phyloP scores from a whole-genome alignment of 2,888 invertebrate genomes.

The Dolomedes plantarius region DNA sequence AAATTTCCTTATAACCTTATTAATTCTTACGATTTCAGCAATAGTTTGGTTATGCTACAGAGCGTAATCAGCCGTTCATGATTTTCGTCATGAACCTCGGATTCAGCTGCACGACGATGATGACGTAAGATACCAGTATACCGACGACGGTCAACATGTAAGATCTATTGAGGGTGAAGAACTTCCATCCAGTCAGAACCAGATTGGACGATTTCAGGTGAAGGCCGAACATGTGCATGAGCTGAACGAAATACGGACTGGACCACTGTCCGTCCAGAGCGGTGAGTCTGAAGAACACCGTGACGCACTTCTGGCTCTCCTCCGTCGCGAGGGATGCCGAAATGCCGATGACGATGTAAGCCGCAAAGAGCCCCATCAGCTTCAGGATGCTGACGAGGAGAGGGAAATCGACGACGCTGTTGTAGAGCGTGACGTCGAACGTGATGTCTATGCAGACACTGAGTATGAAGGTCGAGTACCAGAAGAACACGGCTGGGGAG shows the following conservation, averaged over 20 bases:
- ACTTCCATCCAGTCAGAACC: slow-evolving; percentile 49
- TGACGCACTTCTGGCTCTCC: slow-evolving; percentile 30
- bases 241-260: neutral
- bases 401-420: neutral
- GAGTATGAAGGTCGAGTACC: slow-evolving; percentile 34
- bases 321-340: slow-evolving; percentile 45
- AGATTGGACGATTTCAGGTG: slow-evolving; percentile 21
- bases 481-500: slow-evolving; percentile 52
- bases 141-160: slow-evolving; percentile 55
- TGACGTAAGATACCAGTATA: slow-evolving; percentile 43
- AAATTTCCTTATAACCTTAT: no score
- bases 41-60: no score
- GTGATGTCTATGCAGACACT: slow-evolving; percentile 57
- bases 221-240: slow-evolving; percentile 31
- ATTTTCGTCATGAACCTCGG: slow-evolving; percentile 33
- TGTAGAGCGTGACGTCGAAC: slow-evolving; percentile 38
- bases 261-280: neutral
- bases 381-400: slow-evolving; percentile 34
- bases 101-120: slow-evolving; percentile 49
- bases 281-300: slow-evolving; percentile 26
- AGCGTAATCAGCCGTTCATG: slow-evolving; percentile 29
- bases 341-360: slow-evolving; percentile 13
- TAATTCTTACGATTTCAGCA: no score
- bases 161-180: slow-evolving; percentile 37
- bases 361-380: slow-evolving; percentile 20